Base-by-base conservation (phyloP, 2,888 invertebrate species). In the Nesidiocoris tenuis region DNA sequence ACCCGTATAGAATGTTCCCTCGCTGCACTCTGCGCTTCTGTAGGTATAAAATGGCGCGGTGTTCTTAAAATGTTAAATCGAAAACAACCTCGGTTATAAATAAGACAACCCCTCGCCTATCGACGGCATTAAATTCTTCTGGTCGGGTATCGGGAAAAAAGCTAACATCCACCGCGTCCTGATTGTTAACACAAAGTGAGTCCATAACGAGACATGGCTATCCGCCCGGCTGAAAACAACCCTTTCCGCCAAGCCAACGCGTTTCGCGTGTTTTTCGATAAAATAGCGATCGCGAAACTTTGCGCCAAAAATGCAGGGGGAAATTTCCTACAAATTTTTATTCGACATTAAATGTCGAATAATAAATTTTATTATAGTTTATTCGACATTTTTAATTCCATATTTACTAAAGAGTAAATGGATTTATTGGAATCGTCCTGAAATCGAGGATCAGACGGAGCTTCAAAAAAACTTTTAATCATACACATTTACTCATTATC, bases 41-140 rank as follows among this genome's bases (percentile, higher is more conserved):
- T n/a, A 59, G 59, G 59, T n/a, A 19, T 18, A 18, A 19, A 59
- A 19, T 59, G 59, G 18, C 17, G 59, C 19, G n/a, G 59, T n/a
- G 59, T 59, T n/a, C n/a, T 61, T 72, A 72, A 72, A 63, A 72
- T 72, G 72, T 61, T 70, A 72, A 72, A 72, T 61, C 63, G 61
- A 12, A 21, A 21, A 72, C 61, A 61, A 61, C 54, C 39, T 54
- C 63, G 54, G 72, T 72, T 72, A 61, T 72, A 71, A 71, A 71
- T 71, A 72, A 72, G 72, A 39, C 16, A 39, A 19, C 0, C 7
- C 18, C 63, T n/a, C n/a, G n/a, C n/a, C 54, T 12, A 59, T 19
- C 19, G 39, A 39, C 39, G 39, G 5, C 39, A 39, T 39, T 39
- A 7, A 7, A 39, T 39, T 7, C 3, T 39, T 12, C 12, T 39